Evolutionary conservation across 2,888 invertebrate species (phyloP).

Genomic region (Sinopyrophorus schimmeli): DNA sequence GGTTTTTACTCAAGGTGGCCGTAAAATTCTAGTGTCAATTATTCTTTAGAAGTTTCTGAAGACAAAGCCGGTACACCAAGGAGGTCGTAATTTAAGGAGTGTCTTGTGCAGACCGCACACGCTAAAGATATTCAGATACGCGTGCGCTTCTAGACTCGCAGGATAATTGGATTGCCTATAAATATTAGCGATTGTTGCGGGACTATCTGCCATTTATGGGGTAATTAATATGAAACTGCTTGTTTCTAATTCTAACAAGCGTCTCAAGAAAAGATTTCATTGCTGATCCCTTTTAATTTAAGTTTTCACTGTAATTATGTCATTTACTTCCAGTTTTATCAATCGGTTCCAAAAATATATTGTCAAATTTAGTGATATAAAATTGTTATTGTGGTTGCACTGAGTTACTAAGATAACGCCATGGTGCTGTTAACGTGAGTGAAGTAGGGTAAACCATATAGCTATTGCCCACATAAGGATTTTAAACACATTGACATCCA

Average conservation of each 20-base stretch:
- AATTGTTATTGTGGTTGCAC: too few species aligned
- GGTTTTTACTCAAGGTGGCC: constrained; percentile 42
- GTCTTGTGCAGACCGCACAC: constrained; percentile 49
- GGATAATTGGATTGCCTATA: constrained; percentile 43
- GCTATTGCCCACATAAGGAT: too few species aligned
- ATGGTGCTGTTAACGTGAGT: too few species aligned
- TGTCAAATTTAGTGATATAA: too few species aligned
- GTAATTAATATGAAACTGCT: constrained; percentile 40
- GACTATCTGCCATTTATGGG: constrained; percentile 42
- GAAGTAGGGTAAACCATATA: too few species aligned
- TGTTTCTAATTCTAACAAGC: constrained; percentile 20
- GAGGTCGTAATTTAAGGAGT: constrained; percentile 49
- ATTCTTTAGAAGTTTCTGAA: constrained; percentile 41
- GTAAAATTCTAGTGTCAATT: constrained; percentile 47
- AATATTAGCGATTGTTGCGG: constrained; percentile 41
- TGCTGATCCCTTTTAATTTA: too few species aligned
- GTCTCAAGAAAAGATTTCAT: too few species aligned
- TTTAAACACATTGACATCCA: too few species aligned
- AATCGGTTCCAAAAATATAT: too few species aligned
- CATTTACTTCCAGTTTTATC: too few species aligned
- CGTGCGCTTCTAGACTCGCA: constrained; percentile 40
- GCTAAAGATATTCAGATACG: constrained; percentile 46
- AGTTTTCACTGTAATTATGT: too few species aligned
- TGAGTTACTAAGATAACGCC: too few species aligned
- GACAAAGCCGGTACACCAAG: constrained; percentile 47